Evolutionary conservation across 2,888 invertebrate genomes (phyloP), one percentile per base, ranked within the genome.

Genomic region (Meiosimyza decipiens): DNA sequence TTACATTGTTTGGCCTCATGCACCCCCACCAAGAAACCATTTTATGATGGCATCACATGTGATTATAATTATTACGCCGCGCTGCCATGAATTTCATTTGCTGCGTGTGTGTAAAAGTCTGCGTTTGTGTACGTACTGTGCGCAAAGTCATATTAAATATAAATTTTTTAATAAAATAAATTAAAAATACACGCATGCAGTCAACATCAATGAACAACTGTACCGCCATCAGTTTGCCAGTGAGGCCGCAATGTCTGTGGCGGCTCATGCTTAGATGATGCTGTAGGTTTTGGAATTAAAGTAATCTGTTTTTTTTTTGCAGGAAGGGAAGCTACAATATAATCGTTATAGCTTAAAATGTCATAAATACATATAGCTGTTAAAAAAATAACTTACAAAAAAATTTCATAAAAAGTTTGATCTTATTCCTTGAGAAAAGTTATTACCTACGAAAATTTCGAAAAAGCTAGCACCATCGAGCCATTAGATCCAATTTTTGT

Each of bases 1-100:
- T 49, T 50, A 64, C 64, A 64, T 50, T 50, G 15, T 18, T 59
- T 40, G 40, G 59, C 59, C 64, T 50, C 64, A 1, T 49, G 51
- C 64, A 50, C 62, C 15, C 62, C 62, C n/a, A 9, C 40, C 4
- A 62, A 13, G 15, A 33, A 40, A 40, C 13, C 40, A 62, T 15
- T 47, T n/a, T 40, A 6, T 51, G 50, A 50, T 18, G 16, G 50
- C 50, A n/a, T n/a, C 50, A 50, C 50, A 64, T 51, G 50, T 64
- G 64, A 50, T 64, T 64, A 49, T 16, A 64, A 64, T 64, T 64
- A 64, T 64, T 64, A 64, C 50, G 64, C 50, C 64, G 64, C 64
- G 64, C 9, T 64, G 64, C 16, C 11, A 15, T n/a, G 4, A 6
- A 33, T 15, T 62, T 62, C 4, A 13, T 28, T 9, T 62, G 12